Percentiles rank a stretch among this genome's conserved stretches.
Evolutionary conservation across 2,113 vertebrate species (phyloP).

Genomic region (Pachycephala philippinensis): DNA sequence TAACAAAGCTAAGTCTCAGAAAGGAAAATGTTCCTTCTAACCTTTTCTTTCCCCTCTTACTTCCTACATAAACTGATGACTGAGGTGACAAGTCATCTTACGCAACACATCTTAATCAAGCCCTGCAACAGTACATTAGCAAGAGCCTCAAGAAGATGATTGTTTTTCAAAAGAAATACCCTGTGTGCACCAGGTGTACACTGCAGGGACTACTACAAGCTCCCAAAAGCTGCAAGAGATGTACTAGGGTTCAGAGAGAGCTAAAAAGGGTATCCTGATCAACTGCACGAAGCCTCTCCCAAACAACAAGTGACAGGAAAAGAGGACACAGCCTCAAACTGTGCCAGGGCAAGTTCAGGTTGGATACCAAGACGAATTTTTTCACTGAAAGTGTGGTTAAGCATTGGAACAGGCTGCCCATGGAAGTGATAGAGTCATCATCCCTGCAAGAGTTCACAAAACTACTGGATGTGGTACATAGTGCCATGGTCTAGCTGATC

Average conservation of each 20-base stretch:
- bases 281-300: background rate
- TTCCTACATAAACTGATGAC: background rate
- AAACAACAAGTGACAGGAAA: background rate
- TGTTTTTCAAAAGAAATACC: background rate
- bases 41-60: background rate
- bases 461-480: accelerated
- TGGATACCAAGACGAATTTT: background rate
- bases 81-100: background rate
- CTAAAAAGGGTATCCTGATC: background rate
- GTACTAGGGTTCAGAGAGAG: background rate
- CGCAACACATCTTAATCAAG: background rate
- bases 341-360: background rate
- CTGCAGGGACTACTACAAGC: background rate
- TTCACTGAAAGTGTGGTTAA: background rate
- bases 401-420: background rate
- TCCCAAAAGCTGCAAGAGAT: background rate
- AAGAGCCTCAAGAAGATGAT: background rate
- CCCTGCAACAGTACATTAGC: background rate
- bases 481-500: background rate
- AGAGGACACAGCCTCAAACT: background rate
- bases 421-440: background rate
- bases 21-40: background rate
- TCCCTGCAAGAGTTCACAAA: background rate
- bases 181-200: background rate
- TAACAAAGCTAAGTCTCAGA: background rate